Percentiles rank a stretch among this genome's conserved stretches.
phyloP scores from a whole-genome alignment of 2,113 vertebrate species.

The Polypterus senegalus region DNA sequence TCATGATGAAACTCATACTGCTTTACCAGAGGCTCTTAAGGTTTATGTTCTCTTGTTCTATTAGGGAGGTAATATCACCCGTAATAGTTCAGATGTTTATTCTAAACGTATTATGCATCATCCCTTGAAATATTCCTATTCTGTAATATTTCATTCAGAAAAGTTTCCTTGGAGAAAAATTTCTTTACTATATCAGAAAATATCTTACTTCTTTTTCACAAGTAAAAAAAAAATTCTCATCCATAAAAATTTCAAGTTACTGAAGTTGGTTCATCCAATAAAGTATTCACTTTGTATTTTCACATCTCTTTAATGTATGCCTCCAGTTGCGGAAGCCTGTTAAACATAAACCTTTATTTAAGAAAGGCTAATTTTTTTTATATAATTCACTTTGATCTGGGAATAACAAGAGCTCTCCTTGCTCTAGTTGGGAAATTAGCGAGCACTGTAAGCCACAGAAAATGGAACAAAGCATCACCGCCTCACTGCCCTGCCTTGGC shows the following conservation, averaged over 20 bases:
- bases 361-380: conserved; percentile 18
- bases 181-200: too few relatives aligned
- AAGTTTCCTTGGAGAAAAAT: too few relatives aligned
- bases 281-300: conserved; percentile 17
- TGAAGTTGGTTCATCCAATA: conserved; percentile 1
- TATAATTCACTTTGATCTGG: conserved; percentile 20
- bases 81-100: too few relatives aligned
- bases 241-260: neutral
- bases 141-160: too few relatives aligned
- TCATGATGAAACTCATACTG: too few relatives aligned
- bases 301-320: conserved; percentile 13
- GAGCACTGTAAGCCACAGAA: conserved; percentile 2
- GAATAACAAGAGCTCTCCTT: conserved; percentile 2
- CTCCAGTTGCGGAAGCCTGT: conserved; percentile 14
- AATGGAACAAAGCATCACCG: neutral
- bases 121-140: too few relatives aligned
- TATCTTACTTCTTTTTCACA: too few relatives aligned
- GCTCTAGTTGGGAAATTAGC: conserved; percentile 2
- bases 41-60: too few relatives aligned
- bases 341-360: conserved; percentile 14
- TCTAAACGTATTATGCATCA: too few relatives aligned
- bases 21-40: too few relatives aligned
- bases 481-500: neutral
- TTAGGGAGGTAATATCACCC: too few relatives aligned
- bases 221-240: too few relatives aligned